These are phyloP conservation scores for Cettia cetti DNA, from an alignment of 2,113 vertebrate genomes.

Conservation along the genomic window DNA sequence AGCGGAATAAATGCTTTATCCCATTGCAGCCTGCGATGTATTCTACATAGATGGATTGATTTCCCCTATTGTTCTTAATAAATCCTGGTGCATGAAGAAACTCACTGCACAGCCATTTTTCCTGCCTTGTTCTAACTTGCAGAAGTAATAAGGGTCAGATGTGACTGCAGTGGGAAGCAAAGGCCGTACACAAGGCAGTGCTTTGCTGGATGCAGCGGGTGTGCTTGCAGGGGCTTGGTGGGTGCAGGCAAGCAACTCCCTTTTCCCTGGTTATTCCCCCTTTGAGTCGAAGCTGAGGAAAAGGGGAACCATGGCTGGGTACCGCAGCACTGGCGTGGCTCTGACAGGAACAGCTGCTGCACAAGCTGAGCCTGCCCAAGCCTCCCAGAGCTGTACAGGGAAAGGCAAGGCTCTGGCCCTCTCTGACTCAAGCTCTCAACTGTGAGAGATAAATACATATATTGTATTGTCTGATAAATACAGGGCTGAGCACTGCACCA, in stretches of 20 bases:
- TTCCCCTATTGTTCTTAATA: conserved; percentile 68
- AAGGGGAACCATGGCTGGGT: background rate
- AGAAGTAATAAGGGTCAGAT: conserved; percentile 65
- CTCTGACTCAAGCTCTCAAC: background rate
- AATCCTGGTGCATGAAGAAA: conserved; percentile 55
- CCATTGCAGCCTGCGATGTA: conserved; percentile 60
- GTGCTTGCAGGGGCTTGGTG: background rate
- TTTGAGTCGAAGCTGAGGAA: background rate
- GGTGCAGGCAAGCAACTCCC: background rate
- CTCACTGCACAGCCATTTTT: conserved; percentile 63
- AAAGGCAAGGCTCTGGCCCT: background rate
- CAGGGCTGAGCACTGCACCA: background rate
- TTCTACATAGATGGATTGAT: conserved; percentile 67
- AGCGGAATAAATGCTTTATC: conserved; percentile 65
- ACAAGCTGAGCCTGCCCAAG: background rate
- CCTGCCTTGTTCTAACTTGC: conserved; percentile 63
- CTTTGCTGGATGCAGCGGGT: background rate
- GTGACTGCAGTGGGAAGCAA: conserved; percentile 53
- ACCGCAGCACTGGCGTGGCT: accelerated
- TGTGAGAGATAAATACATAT: background rate
- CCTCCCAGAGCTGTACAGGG: background rate
- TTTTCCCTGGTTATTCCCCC: background rate
- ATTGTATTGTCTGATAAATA: background rate
- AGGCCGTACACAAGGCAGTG: background rate
- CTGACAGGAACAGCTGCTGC: background rate